Base-by-base conservation (phyloP, 2,888 invertebrate species). In the Alviniconcha strummeri region DNA sequence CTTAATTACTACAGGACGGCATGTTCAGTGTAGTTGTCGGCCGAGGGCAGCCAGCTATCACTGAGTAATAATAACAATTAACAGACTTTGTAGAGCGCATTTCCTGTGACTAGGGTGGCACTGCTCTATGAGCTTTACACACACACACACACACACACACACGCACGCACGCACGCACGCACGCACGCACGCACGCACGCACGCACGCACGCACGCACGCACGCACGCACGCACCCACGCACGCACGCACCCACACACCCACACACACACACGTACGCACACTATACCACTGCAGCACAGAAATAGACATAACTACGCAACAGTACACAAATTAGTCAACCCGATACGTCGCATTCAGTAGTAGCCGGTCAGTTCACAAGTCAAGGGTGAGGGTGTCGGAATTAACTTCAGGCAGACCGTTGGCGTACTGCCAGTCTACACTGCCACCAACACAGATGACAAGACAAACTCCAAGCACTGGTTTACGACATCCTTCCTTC, bases 191-290 rank as follows among this genome's bases (percentile, higher is more conserved):
- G 36, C 74, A 74, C 52, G 17, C 74, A 74, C 74, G 17, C 74
- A 74, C 74, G 52, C 36, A 74, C 19, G 52, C 74, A 74, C 74
- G 52, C 52, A 74, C 77, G 19, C 77, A n/a, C 77, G 36, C 75
- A 36, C 77, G 17, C 77, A 77, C 56, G 56, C 77, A 77, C 77
- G n/a, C 77, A 77, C 77, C 54, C 77, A 77, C 77, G 56, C 77
- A 77, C 77, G 56, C 77, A 77, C 77, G 56, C 77, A 77, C 77
- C 54, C 77, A 77, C 77, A 77, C 77, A 77, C 77, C 7, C 77
- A 77, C 77, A 77, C 77, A 77, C 77, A 56, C 77, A 56, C 77
- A 8, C 52, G 6, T 5, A 52, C 52, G 4, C 75, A 75, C 75
- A 36, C 75, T 11, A 9, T 19, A 9, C n/a, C 11, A 36, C 36